A percentile compares a stretch with the other conserved stretches of the same genome.
These are phyloP conservation scores for Mus spicilegus DNA, from an alignment of 2,113 vertebrate species.

Conservation along the genomic window DNA sequence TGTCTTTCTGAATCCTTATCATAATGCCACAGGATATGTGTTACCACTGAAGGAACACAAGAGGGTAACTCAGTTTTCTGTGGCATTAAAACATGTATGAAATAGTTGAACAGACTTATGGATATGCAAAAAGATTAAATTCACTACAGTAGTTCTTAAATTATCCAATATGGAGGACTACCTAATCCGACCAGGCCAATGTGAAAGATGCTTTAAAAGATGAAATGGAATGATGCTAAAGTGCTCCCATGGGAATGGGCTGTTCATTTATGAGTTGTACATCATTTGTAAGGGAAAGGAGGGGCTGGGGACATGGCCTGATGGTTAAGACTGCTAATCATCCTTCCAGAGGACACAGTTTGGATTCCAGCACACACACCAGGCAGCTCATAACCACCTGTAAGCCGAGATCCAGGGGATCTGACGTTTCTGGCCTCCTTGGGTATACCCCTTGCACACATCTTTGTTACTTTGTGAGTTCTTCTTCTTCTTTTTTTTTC, in stretches of 20 bases:
- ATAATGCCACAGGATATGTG: neutral
- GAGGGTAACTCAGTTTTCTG: neutral
- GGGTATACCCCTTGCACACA: neutral
- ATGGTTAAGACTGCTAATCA: no score
- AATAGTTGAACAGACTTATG: slow-evolving; percentile 41
- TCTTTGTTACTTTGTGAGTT: no score
- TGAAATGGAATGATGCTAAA: neutral
- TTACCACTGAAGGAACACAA: neutral
- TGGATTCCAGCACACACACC: neutral
- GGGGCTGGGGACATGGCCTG: neutral
- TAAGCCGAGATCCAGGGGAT: neutral
- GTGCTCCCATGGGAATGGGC: neutral
- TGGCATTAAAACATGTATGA: neutral
- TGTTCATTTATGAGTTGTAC: neutral
- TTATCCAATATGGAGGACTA: slow-evolving; percentile 26
- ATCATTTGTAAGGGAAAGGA: slow-evolving; percentile 34
- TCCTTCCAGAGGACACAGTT: neutral
- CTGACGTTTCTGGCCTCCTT: neutral
- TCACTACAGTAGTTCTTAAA: slow-evolving; percentile 14
- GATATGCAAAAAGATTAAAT: slow-evolving; percentile 50
- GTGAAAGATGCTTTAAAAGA: slow-evolving; percentile 52
- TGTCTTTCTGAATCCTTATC: neutral
- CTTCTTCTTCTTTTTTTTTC: no score
- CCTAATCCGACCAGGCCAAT: neutral
- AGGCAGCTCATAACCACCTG: neutral